Evolutionary conservation across 1,140 invertebrate species (phyloP).

Genomic region (Drosophila sturtevanti): DNA sequence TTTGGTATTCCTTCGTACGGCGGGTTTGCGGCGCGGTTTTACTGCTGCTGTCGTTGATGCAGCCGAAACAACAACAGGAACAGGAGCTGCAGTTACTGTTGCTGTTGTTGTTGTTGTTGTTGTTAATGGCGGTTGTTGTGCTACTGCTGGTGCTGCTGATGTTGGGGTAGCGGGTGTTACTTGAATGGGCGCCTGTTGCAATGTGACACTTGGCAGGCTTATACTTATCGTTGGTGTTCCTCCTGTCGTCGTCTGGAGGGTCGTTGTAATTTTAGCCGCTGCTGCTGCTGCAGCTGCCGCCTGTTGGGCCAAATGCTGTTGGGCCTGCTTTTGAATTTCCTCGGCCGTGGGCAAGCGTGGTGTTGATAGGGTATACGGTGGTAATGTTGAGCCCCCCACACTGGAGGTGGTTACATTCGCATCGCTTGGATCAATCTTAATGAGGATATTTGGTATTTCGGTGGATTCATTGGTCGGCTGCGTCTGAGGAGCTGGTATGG

Average conservation of each 20-base stretch:
- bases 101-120: slow-evolving; percentile 2
- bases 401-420: slow-evolving; percentile 17
- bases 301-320: slow-evolving; percentile 75
- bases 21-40: slow-evolving; percentile 74
- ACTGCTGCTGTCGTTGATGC: slow-evolving; percentile 65
- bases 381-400: slow-evolving; percentile 41
- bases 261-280: slow-evolving; percentile 32
- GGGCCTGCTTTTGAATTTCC: slow-evolving; percentile 78
- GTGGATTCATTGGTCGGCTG: slow-evolving; percentile 60
- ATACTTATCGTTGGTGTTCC: slow-evolving; percentile 65
- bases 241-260: slow-evolving; percentile 15
- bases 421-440: slow-evolving; percentile 81
- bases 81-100: too few species aligned
- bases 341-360: slow-evolving; percentile 77
- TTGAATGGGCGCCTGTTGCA: slow-evolving; percentile 3
- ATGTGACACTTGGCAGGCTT: slow-evolving; percentile 41
- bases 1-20: slow-evolving; percentile 71
- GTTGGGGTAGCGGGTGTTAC: slow-evolving; percentile 39
- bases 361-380: slow-evolving; percentile 79
- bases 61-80: slow-evolving; percentile 1
- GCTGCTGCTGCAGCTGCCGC: slow-evolving; percentile 64
- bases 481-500: slow-evolving; percentile 68
- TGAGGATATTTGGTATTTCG: slow-evolving; percentile 82
- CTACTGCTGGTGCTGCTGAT: slow-evolving; percentile 20
- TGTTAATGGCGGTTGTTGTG: slow-evolving; percentile 37